Evolutionary conservation across 2,113 vertebrate genomes (phyloP), one percentile per base, ranked within the genome.

Genomic region (Crotalus helleri): DNA sequence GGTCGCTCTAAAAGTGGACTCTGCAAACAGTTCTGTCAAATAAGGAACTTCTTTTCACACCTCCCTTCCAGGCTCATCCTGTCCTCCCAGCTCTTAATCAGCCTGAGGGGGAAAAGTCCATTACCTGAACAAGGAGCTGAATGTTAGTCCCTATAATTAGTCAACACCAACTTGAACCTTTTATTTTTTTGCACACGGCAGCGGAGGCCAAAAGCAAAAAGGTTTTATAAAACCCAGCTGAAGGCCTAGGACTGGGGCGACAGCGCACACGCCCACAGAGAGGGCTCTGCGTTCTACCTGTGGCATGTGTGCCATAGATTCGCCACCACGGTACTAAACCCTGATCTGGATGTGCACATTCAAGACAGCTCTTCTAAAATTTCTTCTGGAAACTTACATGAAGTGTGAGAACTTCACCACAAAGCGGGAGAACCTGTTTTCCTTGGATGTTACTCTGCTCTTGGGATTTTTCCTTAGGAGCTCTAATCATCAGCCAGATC

Each of bases 11-110:
- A 95, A 94, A 85, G 57, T 26, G 89, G 90, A 91, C 92, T 95
- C 90, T 94, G 92, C 57, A 95, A 93, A 93, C 91, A 92, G 91
- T 91, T 92, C 93, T 94, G 87, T 94, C 95, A 93, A 49, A 90
- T 92, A 49, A 93, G 93, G 93, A 93, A 89, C 88, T 95, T 57
- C 54, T n/a, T 92, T 1, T 1, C 44, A 92, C 92, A 21, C 81
- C 87, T 92, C 87, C 85, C 44, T 9, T 13, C 90, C 61, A 51
- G 59, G 95, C 54, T 9, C 93, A 33, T 59, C 94, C 85, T 46
- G 39, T 93, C 0, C 15, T 58, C 46, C 92, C 85, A 89, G 90
- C 49, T 86, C 92, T 93, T 57, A 88, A 74, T 64, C 53, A 1
- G 0, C 26, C 91, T 24, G 4, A 9, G 6, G 92, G 92, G 92